Percentiles rank a stretch among this genome's conserved stretches.
These are phyloP conservation scores for Philhelius pedissequus DNA, from an alignment of 2,888 invertebrate genomes.

Conservation along the genomic window DNA sequence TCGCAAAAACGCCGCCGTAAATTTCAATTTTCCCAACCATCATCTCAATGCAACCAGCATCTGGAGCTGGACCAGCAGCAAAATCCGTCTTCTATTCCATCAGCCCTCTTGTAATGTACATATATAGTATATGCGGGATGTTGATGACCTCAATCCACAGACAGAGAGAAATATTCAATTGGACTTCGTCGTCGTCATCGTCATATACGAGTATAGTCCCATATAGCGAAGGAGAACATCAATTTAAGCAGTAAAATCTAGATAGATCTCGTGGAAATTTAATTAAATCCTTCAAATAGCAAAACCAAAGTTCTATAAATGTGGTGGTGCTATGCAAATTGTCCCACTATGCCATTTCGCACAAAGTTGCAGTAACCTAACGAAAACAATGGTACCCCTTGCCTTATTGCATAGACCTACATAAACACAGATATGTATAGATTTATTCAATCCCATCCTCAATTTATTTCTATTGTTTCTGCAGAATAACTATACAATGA, in stretches of 20 bases:
- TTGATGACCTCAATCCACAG: constrained; percentile 10
- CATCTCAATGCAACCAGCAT: constrained; percentile 1
- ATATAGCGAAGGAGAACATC: not conserved
- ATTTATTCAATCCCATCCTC: constrained; percentile 13
- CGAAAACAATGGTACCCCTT: constrained; percentile 19
- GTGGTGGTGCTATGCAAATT: constrained; percentile 37
- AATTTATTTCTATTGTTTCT: constrained; percentile 25
- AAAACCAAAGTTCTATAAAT: constrained; percentile 15
- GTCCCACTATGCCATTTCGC: constrained; percentile 32
- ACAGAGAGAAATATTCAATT: not conserved
- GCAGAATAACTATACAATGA: not conserved
- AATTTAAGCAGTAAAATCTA: constrained; percentile 44
- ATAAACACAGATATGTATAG: not conserved
- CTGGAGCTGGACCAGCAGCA: not conserved
- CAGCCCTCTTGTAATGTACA: not conserved
- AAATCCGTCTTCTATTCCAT: not conserved
- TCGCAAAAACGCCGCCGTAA: constrained; percentile 7
- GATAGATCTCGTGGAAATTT: constrained; percentile 52
- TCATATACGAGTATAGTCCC: too few relatives aligned
- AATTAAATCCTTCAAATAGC: constrained; percentile 48
- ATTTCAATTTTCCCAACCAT: constrained; percentile 4
- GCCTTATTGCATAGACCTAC: not conserved
- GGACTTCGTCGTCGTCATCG: not conserved
- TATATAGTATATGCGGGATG: not conserved
- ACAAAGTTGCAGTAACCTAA: constrained; percentile 50